These are phyloP conservation scores for Microcebus lehilahytsara DNA, from an alignment of 2,113 vertebrate species.

Conservation along the genomic window DNA sequence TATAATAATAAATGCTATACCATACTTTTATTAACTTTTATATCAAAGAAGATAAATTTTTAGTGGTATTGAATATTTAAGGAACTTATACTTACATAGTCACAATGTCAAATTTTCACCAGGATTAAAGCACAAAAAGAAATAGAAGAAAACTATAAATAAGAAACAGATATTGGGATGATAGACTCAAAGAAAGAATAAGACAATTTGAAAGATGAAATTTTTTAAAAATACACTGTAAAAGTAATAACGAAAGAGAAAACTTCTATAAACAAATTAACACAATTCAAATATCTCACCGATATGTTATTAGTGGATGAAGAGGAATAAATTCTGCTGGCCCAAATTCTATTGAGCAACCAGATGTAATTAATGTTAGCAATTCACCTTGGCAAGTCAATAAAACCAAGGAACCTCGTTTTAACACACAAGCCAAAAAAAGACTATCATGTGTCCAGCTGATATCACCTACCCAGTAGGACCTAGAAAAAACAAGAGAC, in stretches of 20 bases:
- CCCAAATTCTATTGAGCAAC: slow-evolving; percentile 95
- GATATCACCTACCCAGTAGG: slow-evolving; percentile 94
- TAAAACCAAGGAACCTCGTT: slow-evolving; percentile 93
- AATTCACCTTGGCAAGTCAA: slow-evolving; percentile 91
- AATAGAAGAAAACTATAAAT: slow-evolving; percentile 83
- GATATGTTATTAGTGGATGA: slow-evolving; percentile 94
- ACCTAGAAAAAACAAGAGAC: slow-evolving; percentile 83
- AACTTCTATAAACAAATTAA: neutral
- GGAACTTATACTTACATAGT: slow-evolving; percentile 79
- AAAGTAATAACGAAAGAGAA: slow-evolving; percentile 55
- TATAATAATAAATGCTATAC: slow-evolving; percentile 31
- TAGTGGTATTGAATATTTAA: slow-evolving; percentile 48
- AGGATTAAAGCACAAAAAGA: slow-evolving; percentile 81
- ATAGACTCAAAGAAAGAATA: slow-evolving; percentile 74
- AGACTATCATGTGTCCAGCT: slow-evolving; percentile 93
- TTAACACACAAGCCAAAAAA: slow-evolving; percentile 94
- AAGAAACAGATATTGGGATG: slow-evolving; percentile 78
- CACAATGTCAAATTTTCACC: slow-evolving; percentile 79
- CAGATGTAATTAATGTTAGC: slow-evolving; percentile 89
- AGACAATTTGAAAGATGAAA: slow-evolving; percentile 70
- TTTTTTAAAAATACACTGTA: slow-evolving; percentile 14
- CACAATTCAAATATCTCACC: slow-evolving; percentile 82
- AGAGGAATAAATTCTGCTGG: slow-evolving; percentile 96
- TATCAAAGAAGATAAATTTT: slow-evolving; percentile 16
- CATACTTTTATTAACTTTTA: slow-evolving; percentile 27